A percentile compares a stretch with the other conserved stretches of the same genome.
Conservation (phyloP, 2,113 vertebrate species). For the Mellivora capensis region DNA sequence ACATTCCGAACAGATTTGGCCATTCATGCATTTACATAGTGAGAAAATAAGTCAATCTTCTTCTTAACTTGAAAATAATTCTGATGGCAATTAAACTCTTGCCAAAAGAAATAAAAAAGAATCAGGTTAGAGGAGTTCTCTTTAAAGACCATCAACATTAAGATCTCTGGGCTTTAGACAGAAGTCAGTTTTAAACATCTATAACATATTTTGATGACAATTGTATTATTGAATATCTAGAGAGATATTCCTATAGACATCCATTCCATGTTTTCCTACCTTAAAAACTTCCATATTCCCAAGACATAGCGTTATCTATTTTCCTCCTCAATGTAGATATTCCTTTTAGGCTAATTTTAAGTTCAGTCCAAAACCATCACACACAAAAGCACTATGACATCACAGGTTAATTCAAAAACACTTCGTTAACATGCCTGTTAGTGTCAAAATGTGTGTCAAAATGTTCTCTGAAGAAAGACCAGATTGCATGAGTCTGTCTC, state of each 20-base stretch:
- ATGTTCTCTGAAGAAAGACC: neutral
- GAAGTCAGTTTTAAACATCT: neutral
- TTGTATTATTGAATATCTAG: neutral
- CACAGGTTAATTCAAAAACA: neutral
- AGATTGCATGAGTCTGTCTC: neutral
- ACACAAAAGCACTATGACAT: neutral
- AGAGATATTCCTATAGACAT: neutral
- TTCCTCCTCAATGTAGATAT: neutral
- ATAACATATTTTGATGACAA: neutral
- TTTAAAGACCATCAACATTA: neutral
- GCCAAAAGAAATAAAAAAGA: neutral
- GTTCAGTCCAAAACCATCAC: neutral
- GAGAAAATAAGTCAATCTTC: conserved; percentile 39
- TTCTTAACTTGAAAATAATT: conserved; percentile 49
- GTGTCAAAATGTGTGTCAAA: neutral
- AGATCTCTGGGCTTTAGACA: neutral
- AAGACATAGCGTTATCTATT: neutral
- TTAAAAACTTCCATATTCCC: neutral
- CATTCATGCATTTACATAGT: neutral
- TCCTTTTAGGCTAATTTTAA: neutral
- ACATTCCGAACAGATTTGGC: neutral
- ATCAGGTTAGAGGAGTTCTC: neutral
- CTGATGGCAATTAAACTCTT: conserved; percentile 14
- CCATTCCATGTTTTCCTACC: neutral
- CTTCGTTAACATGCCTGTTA: neutral